Evolutionary conservation across 2,888 invertebrate species (phyloP).

Genomic region (Dichetophora obliterata): DNA sequence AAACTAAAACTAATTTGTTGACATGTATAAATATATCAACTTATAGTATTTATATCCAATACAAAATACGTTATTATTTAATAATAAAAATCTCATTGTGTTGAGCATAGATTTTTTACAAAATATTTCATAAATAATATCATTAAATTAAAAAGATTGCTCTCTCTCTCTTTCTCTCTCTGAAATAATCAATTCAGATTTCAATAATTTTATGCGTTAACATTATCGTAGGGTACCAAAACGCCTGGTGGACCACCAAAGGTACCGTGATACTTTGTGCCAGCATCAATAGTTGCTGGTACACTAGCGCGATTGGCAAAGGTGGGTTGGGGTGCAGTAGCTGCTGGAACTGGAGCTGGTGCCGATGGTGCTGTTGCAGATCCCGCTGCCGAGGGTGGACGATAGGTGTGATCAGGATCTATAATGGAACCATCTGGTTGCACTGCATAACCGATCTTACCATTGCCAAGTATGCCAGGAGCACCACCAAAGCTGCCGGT

Average conservation of each 20-base stretch:
- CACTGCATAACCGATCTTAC: constrained; percentile 53
- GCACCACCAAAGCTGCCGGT: constrained; percentile 65
- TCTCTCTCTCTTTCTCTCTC: too few relatives aligned
- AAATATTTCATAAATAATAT: constrained; percentile 12
- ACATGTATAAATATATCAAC: background rate
- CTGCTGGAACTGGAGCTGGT: background rate
- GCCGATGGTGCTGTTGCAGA: background rate
- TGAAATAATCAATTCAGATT: background rate
- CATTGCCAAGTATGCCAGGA: constrained; percentile 55
- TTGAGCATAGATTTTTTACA: background rate
- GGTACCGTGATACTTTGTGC: constrained; percentile 56
- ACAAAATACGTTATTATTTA: background rate
- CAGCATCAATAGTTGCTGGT: background rate
- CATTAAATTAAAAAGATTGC: background rate
- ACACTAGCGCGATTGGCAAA: constrained; percentile 17
- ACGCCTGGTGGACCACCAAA: constrained; percentile 69
- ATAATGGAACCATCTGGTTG: constrained; percentile 51
- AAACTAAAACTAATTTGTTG: background rate
- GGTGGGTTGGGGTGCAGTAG: constrained; percentile 6
- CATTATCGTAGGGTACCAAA: constrained; percentile 65
- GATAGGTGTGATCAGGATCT: constrained; percentile 48
- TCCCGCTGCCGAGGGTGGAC: constrained; percentile 8
- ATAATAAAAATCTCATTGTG: background rate
- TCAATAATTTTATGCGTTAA: constrained; percentile 47
- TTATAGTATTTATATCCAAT: background rate